These are phyloP conservation scores for Tribolium freemani DNA, from an alignment of 2,888 invertebrate genomes.

Conservation along the genomic window DNA sequence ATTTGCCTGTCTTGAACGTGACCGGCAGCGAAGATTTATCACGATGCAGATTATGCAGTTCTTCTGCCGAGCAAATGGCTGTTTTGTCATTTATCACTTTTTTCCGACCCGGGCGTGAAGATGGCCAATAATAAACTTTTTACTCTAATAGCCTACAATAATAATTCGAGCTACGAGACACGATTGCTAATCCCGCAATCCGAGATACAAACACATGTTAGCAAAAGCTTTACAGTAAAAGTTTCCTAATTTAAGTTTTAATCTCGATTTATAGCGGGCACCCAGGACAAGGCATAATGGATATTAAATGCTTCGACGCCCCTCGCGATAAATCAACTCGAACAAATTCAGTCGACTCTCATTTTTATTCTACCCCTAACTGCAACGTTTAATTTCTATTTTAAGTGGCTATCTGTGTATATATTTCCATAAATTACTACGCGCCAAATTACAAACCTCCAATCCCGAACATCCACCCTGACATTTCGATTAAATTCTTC, in stretches of 20 bases:
- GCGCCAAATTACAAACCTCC: neutral
- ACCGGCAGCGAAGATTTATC: slow-evolving; percentile 46
- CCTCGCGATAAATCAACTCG: slow-evolving; percentile 49
- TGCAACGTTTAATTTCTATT: slow-evolving; percentile 35
- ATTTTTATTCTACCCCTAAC: slow-evolving; percentile 36
- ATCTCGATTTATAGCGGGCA: slow-evolving; percentile 60
- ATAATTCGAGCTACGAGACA: slow-evolving; percentile 3
- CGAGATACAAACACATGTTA: slow-evolving; percentile 54
- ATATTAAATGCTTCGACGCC: slow-evolving; percentile 59
- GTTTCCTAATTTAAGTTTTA: slow-evolving; percentile 62
- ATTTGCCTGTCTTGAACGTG: slow-evolving; percentile 46
- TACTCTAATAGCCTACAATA: neutral
- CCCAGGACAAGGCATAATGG: slow-evolving; percentile 55
- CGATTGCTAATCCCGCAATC: slow-evolving; percentile 37
- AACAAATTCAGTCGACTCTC: slow-evolving; percentile 37
- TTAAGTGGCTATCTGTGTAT: slow-evolving; percentile 11
- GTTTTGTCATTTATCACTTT: slow-evolving; percentile 26
- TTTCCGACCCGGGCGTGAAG: neutral
- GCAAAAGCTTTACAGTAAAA: slow-evolving; percentile 55
- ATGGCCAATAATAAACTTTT: neutral
- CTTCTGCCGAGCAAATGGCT: slow-evolving; percentile 40
- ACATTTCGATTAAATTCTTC: neutral
- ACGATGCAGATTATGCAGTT: slow-evolving; percentile 49
- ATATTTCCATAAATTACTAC: slow-evolving; percentile 5
- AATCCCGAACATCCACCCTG: neutral